Evolutionary conservation across 2,113 vertebrate species (phyloP).

Genomic region (Aepyceros melampus): DNA sequence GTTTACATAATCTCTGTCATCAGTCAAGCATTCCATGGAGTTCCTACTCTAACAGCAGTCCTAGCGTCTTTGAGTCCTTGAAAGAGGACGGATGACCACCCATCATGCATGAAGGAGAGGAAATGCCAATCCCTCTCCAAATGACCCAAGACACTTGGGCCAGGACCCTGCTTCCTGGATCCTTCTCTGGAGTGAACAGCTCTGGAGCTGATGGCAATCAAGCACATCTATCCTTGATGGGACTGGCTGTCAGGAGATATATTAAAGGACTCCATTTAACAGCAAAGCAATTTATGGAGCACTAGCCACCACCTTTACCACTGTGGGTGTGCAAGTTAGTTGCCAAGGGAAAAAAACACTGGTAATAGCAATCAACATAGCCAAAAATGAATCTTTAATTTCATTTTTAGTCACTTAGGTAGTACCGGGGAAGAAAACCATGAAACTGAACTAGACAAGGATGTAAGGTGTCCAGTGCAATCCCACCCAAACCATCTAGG

Average conservation of each 20-base stretch:
- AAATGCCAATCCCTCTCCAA: neutral
- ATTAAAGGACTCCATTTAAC: neutral
- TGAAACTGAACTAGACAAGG: neutral
- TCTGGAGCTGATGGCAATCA: neutral
- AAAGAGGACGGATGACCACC: neutral
- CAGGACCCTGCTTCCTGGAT: neutral
- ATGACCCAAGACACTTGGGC: neutral
- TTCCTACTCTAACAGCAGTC: neutral
- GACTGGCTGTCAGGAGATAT: neutral
- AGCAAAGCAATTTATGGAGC: neutral
- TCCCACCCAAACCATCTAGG: conserved; percentile 21
- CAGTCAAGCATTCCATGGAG: neutral
- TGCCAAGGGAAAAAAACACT: neutral
- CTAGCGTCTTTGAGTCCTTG: neutral
- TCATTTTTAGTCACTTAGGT: neutral
- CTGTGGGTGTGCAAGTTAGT: neutral
- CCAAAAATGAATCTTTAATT: neutral
- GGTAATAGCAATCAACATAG: neutral
- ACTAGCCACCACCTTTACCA: neutral
- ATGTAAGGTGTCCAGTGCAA: neutral
- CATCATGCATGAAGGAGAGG: neutral
- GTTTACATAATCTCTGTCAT: neutral
- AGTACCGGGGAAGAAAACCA: neutral
- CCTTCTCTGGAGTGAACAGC: neutral
- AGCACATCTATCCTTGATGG: neutral